phyloP scores from a whole-genome alignment of 1,140 invertebrate species.

The Procambarus virginalis region DNA sequence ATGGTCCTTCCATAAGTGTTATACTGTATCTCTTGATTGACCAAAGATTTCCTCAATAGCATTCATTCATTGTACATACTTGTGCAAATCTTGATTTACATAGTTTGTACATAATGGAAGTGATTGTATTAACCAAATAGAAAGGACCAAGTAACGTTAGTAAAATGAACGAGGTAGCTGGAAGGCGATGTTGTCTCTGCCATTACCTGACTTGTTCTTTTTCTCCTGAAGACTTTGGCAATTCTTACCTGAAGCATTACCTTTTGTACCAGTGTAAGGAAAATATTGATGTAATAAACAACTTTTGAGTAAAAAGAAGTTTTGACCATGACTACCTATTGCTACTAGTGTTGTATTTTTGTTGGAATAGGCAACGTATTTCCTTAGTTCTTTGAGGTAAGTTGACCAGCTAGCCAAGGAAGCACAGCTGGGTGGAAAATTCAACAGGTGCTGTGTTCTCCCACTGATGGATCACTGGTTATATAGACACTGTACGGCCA shows the following conservation, averaged over 20 bases:
- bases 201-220: conserved; percentile 59
- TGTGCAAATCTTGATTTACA: conserved; percentile 63
- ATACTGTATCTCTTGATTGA: conserved; percentile 62
- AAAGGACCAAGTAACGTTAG: conserved; percentile 68
- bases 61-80: conserved; percentile 65
- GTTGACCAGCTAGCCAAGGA: no score
- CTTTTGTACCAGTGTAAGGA: conserved; percentile 68
- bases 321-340: conserved; percentile 27
- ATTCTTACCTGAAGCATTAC: conserved; percentile 66
- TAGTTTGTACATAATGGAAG: conserved; percentile 66
- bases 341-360: not conserved
- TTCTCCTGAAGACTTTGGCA: conserved; percentile 52
- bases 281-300: conserved; percentile 67
- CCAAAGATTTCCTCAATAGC: conserved; percentile 66
- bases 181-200: conserved; percentile 52
- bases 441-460: no score
- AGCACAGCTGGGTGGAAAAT: no score
- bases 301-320: conserved; percentile 56
- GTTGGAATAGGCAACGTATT: no score
- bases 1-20: conserved; percentile 67
- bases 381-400: no score
- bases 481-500: no score
- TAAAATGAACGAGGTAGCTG: conserved; percentile 45
- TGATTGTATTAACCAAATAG: conserved; percentile 63
- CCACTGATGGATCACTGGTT: no score